phyloP scores from a whole-genome alignment of 2,113 vertebrate genomes.

The Dromaius novaehollandiae region DNA sequence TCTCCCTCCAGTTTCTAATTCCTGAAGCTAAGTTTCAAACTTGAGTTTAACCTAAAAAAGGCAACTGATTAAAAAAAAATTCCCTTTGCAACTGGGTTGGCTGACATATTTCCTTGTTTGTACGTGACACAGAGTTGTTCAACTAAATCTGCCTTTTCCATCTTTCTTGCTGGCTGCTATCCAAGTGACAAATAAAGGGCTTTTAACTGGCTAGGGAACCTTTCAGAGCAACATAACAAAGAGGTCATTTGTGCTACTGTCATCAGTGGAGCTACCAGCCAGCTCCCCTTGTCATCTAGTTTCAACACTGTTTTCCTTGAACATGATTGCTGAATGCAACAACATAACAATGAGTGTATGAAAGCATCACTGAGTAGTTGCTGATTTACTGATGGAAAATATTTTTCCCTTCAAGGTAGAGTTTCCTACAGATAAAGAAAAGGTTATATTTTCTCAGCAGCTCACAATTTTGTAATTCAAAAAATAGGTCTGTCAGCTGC shows the following conservation, averaged over 20 bases:
- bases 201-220: not conserved
- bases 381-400: not conserved
- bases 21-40: not conserved
- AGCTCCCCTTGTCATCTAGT: not conserved
- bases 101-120: not conserved
- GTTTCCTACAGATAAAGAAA: not conserved
- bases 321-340: not conserved
- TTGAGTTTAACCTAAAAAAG: not conserved
- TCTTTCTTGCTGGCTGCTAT: not conserved
- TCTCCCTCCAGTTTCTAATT: not conserved
- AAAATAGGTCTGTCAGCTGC: not conserved
- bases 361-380: not conserved
- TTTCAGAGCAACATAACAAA: not conserved
- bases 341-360: not conserved
- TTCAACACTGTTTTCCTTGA: not conserved
- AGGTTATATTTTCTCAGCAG: not conserved
- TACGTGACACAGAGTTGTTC: not conserved
- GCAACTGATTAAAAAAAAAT: not conserved
- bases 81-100: not conserved
- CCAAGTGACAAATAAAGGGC: not conserved
- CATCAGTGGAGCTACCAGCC: rapidly evolving
- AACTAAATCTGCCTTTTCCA: not conserved
- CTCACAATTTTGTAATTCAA: not conserved
- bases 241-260: not conserved
- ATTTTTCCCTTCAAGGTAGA: not conserved